Percentiles rank a stretch among this genome's conserved stretches.
Evolutionary conservation across 2,888 invertebrate species (phyloP).

Genomic region (Rhagonycha fulva): DNA sequence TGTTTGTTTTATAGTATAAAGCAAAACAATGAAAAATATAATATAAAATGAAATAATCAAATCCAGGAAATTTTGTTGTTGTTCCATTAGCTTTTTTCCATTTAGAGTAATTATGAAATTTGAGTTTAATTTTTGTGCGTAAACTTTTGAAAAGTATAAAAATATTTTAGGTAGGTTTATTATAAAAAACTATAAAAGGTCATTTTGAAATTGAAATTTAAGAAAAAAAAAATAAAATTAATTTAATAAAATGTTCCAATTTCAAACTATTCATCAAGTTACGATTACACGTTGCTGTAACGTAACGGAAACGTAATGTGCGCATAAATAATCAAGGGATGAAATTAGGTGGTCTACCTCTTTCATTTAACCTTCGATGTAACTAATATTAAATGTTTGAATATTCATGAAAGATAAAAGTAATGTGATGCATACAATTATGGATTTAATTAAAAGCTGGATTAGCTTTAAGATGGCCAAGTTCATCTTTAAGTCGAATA

Average conservation of each 20-base stretch:
- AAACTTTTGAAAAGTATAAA: background rate
- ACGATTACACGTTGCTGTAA: background rate
- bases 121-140: background rate
- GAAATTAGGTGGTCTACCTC: constrained; percentile 5
- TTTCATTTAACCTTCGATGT: constrained; percentile 26
- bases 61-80: background rate
- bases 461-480: constrained; percentile 15
- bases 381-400: constrained; percentile 20
- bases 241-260: background rate
- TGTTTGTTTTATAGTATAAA: background rate
- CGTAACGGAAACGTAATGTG: background rate
- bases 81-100: background rate
- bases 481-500: background rate
- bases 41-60: background rate
- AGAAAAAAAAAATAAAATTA: background rate
- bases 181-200: too few relatives aligned
- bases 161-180: background rate
- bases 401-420: constrained; percentile 30
- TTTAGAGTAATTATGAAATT: background rate
- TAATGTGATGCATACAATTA: constrained; percentile 27
- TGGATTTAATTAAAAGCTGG: constrained; percentile 30
- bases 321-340: background rate
- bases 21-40: background rate
- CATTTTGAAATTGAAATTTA: background rate
- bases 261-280: background rate